These are phyloP conservation scores for Eretmocerus hayati DNA, from an alignment of 2,888 invertebrate genomes.

Conservation along the genomic window DNA sequence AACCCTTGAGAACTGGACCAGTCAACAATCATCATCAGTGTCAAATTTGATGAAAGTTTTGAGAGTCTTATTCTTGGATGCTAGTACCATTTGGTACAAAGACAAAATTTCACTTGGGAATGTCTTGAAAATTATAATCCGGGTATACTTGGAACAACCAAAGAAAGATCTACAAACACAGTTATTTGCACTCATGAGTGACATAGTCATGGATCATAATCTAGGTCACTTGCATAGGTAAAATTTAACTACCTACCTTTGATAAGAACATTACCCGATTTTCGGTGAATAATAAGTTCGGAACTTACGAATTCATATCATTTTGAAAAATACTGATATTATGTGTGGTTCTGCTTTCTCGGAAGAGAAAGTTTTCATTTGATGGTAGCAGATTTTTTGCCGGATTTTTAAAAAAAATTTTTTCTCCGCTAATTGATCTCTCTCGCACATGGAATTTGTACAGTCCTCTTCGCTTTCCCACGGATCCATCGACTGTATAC, in stretches of 20 bases:
- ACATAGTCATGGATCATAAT: slow-evolving; percentile 45
- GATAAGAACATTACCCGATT: no score
- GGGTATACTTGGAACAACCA: slow-evolving; percentile 27
- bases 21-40: slow-evolving; percentile 24
- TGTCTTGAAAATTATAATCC: slow-evolving; percentile 29
- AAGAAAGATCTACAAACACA: slow-evolving; percentile 38
- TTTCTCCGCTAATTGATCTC: no score
- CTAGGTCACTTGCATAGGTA: slow-evolving; percentile 42
- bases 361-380: no score
- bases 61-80: slow-evolving; percentile 33
- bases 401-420: no score
- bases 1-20: slow-evolving; percentile 32
- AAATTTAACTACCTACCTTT: slow-evolving; percentile 18
- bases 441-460: no score
- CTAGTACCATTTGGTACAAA: slow-evolving; percentile 36
- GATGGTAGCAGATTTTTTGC: no score
- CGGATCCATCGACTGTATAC: no score
- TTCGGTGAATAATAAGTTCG: no score
- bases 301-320: no score
- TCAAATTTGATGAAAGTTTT: slow-evolving; percentile 31
- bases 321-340: no score
- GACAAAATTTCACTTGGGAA: slow-evolving; percentile 30
- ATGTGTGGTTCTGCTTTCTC: no score
- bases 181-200: slow-evolving; percentile 47
- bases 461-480: no score